These are phyloP conservation scores for Mallateleia sp. DNA, from an alignment of 2,888 invertebrate genomes.

Conservation along the genomic window DNA sequence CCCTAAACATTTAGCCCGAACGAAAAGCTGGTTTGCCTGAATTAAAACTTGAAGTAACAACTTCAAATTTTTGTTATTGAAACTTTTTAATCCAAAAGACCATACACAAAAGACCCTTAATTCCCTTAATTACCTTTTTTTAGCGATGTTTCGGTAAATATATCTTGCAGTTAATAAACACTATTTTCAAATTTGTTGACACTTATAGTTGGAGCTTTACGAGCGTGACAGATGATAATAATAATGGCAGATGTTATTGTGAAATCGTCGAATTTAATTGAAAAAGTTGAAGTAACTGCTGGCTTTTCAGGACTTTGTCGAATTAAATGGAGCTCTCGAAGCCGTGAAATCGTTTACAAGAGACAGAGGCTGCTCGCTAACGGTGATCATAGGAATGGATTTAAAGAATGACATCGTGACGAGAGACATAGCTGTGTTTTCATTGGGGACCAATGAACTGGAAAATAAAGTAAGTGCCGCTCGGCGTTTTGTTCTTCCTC, in stretches of 20 bases:
- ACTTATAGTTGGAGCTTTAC: neutral
- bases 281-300: conserved; percentile 78
- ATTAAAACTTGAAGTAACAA: too few relatives aligned
- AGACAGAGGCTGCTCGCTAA: conserved; percentile 89
- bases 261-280: conserved; percentile 77
- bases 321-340: conserved; percentile 89
- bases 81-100: too few relatives aligned
- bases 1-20: too few relatives aligned
- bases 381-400: conserved; percentile 92
- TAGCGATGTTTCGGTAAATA: too few relatives aligned
- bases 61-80: too few relatives aligned
- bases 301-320: conserved; percentile 90
- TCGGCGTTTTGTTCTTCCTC: conserved; percentile 65
- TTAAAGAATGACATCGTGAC: conserved; percentile 89
- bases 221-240: conserved; percentile 28
- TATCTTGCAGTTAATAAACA: conserved; percentile 22
- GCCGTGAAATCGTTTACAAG: conserved; percentile 90
- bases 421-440: conserved; percentile 92
- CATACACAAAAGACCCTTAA: too few relatives aligned
- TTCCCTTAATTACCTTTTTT: too few relatives aligned
- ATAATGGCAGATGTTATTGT: conserved; percentile 59
- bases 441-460: conserved; percentile 82
- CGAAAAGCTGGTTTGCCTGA: too few relatives aligned
- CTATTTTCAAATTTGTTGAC: neutral
- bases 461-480: conserved; percentile 85